Evolutionary conservation across 2,113 vertebrate species (phyloP).

Genomic region (Thymallus thymallus): DNA sequence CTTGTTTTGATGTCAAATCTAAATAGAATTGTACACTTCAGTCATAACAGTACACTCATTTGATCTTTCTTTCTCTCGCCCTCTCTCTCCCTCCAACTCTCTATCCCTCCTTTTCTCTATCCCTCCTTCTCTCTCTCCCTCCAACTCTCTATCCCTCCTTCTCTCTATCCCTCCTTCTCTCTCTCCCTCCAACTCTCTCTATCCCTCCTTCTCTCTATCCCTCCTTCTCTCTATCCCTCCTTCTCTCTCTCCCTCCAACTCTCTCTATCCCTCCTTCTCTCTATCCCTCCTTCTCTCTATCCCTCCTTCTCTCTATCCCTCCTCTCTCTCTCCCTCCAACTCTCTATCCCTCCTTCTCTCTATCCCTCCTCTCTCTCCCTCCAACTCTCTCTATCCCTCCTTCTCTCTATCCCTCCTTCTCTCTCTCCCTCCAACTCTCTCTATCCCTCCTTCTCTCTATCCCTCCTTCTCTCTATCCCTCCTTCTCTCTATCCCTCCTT

Average conservation of each 20-base stretch:
- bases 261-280: no score
- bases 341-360: slow-evolving; percentile 11
- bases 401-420: neutral
- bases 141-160: no score
- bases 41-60: no score
- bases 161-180: neutral
- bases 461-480: slow-evolving; percentile 1
- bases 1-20: no score
- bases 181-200: neutral
- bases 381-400: no score
- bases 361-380: neutral
- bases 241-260: slow-evolving; percentile 1
- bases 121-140: neutral
- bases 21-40: no score
- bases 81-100: neutral
- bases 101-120: slow-evolving; percentile 3
- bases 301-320: no score
- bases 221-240: no score
- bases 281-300: slow-evolving; percentile 8
- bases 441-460: slow-evolving; percentile 7
- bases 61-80: no score
- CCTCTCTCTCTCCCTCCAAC: neutral
- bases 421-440: neutral
- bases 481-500: no score
- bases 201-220: no score